Base-by-base conservation (phyloP, 37 sponge, comb jelly and placozoan species). In the Mnemiopsis leidyi region DNA sequence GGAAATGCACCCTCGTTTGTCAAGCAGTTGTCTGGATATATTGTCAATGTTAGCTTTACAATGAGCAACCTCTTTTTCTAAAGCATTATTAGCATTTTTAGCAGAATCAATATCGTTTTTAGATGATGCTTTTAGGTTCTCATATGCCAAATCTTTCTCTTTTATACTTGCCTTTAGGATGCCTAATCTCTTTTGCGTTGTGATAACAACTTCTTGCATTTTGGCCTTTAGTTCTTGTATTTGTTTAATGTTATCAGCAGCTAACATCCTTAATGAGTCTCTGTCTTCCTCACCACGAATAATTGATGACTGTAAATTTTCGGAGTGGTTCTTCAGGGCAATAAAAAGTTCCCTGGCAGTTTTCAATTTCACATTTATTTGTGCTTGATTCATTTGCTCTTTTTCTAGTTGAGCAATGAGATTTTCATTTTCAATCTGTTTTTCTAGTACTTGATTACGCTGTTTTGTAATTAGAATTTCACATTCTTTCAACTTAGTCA, bases 261-360 rank as follows among this genome's bases (percentile, higher is more conserved):
- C 90, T 23, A 85, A 37, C 90, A 85, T 85, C 3, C 90, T 18
- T 39, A 96, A 83, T 38, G 38, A 40, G 18, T 93, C 79, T 32
- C 93, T 93, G 28, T 95, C 95, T 31, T 36, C 76, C 33, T 94
- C 95, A 38, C 95, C 95, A 34, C 68, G 69, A 3, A 67, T 39
- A 37, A 97, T 67, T 16, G 93, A 83, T 26, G 83, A 69, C 69
- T 96, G 95, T 0, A 96, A 92, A n/a, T 83, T 83, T n/a, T 76
- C 85, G 36, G 94, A 48, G 69, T 97, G 96, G 69, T 95, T 93
- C 69, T 95, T 97, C 23, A 97, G 95, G 69, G 94, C 96, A 82
- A 82, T 94, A 69, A 95, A 97, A 94, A 97, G 92, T 20, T 95
- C 95, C 31, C 97, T 92, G 2, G 97, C 33, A 21, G 90, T 85